Evolutionary conservation across 2,797 vertebrate genomes (phyloP).

Genomic region (Propithecus deckenii): DNA sequence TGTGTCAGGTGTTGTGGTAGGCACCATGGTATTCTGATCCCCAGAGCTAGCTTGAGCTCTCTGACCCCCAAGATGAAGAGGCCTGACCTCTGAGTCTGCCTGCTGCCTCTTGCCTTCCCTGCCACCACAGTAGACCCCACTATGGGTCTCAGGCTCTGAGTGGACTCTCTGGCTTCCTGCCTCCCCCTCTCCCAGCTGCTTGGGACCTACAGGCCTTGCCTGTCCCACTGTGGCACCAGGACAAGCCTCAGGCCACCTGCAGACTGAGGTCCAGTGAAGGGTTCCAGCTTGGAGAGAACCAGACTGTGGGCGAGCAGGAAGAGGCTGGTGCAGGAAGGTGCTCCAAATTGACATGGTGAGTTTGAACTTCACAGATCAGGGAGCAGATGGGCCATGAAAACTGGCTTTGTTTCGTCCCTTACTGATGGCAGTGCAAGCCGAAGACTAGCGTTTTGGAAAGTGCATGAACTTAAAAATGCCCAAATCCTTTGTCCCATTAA

Average conservation of each 20-base stretch:
- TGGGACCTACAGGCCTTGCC: background rate
- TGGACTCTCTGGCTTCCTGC: background rate
- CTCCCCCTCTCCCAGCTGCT: background rate
- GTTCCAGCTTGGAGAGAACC: background rate
- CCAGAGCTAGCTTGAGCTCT: background rate
- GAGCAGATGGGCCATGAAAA: background rate
- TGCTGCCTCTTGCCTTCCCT: background rate
- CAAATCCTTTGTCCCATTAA: background rate
- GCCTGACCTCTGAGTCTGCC: background rate
- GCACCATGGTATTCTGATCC: background rate
- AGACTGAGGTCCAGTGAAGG: background rate
- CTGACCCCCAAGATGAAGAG: background rate
- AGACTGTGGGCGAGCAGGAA: background rate
- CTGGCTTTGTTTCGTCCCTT: background rate
- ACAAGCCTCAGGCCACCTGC: background rate
- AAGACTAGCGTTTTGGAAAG: background rate
- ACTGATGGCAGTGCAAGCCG: background rate
- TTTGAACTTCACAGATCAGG: background rate
- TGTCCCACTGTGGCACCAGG: background rate
- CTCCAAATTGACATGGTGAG: background rate
- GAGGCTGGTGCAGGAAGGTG: background rate
- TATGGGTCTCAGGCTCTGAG: background rate
- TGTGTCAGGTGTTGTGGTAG: background rate
- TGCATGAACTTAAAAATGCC: background rate
- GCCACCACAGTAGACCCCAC: background rate